Percentiles rank a stretch among this genome's conserved stretches.
Conservation (phyloP, 2,888 invertebrate genomes). For the Teleogryllus oceanicus region DNA sequence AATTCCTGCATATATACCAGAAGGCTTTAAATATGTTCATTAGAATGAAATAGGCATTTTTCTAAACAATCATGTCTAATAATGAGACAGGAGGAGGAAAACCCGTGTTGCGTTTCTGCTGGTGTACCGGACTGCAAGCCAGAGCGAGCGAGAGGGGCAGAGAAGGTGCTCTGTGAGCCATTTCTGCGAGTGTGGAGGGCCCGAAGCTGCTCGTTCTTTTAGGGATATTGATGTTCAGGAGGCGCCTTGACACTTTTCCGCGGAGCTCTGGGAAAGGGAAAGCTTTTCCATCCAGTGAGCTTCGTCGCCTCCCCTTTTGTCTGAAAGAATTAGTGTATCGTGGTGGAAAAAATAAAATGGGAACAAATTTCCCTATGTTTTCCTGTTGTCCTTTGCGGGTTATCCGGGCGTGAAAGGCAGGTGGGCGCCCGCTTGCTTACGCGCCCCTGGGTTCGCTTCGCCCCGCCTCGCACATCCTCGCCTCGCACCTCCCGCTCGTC, state of each 20-base stretch:
- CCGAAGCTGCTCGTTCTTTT: too few relatives aligned
- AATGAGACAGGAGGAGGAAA: too few relatives aligned
- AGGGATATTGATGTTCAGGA: neutral
- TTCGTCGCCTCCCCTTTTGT: conserved; percentile 1
- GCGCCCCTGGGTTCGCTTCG: neutral
- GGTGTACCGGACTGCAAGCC: too few relatives aligned
- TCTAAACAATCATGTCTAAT: too few relatives aligned
- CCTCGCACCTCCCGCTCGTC: neutral
- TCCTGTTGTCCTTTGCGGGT: conserved; percentile 1
- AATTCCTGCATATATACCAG: too few relatives aligned
- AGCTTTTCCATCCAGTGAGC: neutral
- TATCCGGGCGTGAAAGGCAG: neutral
- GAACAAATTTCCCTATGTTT: neutral
- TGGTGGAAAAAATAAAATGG: neutral
- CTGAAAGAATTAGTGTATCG: neutral
- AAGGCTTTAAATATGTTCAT: too few relatives aligned
- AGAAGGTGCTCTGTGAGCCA: too few relatives aligned
- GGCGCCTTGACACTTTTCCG: neutral
- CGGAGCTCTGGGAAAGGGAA: neutral
- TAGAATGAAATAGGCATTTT: too few relatives aligned
- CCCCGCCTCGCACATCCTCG: neutral
- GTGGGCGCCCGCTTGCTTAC: neutral
- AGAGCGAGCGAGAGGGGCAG: too few relatives aligned
- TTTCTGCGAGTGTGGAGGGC: too few relatives aligned
- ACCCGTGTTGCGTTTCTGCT: too few relatives aligned